Evolutionary conservation across 2,113 vertebrate genomes (phyloP), one percentile per base, ranked within the genome.

Genomic region (Bungarus multicinctus): DNA sequence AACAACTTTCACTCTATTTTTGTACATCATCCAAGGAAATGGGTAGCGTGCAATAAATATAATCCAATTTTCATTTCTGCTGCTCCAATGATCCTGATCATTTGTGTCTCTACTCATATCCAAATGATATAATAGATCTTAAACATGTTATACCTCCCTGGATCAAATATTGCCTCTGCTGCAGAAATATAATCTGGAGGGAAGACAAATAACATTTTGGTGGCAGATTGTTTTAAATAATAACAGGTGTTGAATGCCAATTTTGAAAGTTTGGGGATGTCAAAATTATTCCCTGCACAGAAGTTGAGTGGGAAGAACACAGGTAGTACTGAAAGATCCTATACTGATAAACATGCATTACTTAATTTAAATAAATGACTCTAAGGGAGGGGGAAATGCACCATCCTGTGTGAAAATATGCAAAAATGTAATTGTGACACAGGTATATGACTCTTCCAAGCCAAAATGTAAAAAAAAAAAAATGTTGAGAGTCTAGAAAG

Each of bases 161-260:
- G 93, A 91, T 5, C 12, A 93, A 93, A 94, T 93, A 55, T 43
- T 88, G 39, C 53, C 60, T 54, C 57, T 85, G 91, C 93, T 88
- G 18, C 9, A 92, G 90, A 95, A 94, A 8, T 60, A 74, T 57
- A 3, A 60, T 95, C 95, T 94, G 92, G 90, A 93, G 93, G 54
- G 89, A 81, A 95, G 39, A 25, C 87, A 58, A 58, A 89, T 58
- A 39, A 85, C 43, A 85, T 89, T 92, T 54, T 9, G 8, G 88
- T 20, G 47, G 90, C 96, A 96, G 95, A 94, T 95, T 93, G 94
- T 94, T 11, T 90, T 58, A 94, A 39, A 94, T 95, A 93, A 89
- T 54, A 94, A 92, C 91, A 94, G 74, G 34, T 45, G 94, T 89
- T 93, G 93, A 92, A 95, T 94, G 89, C 88, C 89, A 8, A 12